A percentile compares a stretch with the other conserved stretches of the same genome.
These are phyloP conservation scores for Bolinopsis microptera DNA, from an alignment of 37 sponge, comb jelly and placozoan species.

Conservation along the genomic window DNA sequence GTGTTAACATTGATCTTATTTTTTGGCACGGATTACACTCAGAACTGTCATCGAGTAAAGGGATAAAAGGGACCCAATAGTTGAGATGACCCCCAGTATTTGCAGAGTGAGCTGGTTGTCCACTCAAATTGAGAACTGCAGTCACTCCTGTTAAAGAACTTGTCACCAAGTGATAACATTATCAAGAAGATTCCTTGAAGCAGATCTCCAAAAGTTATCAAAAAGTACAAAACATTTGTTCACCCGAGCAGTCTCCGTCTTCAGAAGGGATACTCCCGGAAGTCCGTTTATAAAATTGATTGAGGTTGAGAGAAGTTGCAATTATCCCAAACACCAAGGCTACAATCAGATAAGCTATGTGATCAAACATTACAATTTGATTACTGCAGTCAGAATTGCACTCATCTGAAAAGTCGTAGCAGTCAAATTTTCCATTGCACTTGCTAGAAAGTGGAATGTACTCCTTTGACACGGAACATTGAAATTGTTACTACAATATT, in stretches of 20 bases:
- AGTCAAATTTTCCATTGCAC: constrained; percentile 40
- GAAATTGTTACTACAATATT: not conserved
- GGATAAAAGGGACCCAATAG: constrained; percentile 12
- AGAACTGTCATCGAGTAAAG: constrained; percentile 45
- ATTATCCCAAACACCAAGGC: not conserved
- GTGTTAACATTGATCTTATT: not conserved
- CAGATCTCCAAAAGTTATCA: not conserved
- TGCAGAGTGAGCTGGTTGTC: not conserved
- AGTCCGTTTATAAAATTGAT: not conserved
- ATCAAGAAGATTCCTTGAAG: constrained; percentile 22
- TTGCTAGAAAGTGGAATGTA: not conserved
- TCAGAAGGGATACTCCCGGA: not conserved
- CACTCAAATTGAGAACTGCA: not conserved
- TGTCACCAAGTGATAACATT: not conserved
- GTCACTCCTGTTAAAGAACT: not conserved
- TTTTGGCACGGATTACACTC: not conserved
- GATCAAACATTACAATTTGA: not conserved
- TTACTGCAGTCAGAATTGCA: not conserved
- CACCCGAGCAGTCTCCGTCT: not conserved
- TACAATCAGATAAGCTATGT: not conserved
- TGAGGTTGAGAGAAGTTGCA: not conserved
- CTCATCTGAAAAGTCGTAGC: constrained; percentile 18
- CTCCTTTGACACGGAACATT: not conserved
- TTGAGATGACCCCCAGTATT: not conserved
- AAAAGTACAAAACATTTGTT: not conserved